Evolutionary conservation across 2,797 vertebrate species (phyloP).

Genomic region (Mus spretus): DNA sequence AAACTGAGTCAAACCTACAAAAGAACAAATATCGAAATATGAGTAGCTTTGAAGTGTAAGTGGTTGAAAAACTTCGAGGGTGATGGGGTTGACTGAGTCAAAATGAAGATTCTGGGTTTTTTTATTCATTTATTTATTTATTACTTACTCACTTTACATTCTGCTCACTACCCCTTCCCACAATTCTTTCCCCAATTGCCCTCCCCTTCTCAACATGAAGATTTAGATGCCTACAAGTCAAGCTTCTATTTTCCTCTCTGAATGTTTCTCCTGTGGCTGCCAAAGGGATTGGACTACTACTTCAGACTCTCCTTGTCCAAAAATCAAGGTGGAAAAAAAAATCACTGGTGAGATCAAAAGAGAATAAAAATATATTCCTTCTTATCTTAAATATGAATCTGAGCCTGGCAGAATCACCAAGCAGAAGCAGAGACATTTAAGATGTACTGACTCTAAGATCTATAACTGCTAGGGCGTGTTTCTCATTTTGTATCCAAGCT

Average conservation of each 20-base stretch:
- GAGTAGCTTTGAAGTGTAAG: not conserved
- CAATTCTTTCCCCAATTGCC: not conserved
- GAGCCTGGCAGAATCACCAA: not conserved
- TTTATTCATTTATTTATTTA: not conserved
- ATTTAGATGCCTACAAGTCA: not conserved
- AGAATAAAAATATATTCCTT: not conserved
- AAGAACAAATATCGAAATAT: not conserved
- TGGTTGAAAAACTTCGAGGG: not conserved
- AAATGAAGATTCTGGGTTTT: not conserved
- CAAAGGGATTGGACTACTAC: not conserved
- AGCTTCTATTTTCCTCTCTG: not conserved
- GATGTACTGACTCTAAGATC: not conserved
- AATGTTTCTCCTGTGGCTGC: not conserved
- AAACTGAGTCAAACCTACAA: not conserved
- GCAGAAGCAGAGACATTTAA: not conserved
- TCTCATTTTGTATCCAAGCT: not conserved
- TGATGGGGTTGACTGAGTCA: not conserved
- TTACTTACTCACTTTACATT: not conserved
- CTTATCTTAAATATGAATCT: constrained; percentile 7
- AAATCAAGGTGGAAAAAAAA: constrained; percentile 28
- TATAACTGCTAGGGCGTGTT: not conserved
- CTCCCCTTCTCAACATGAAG: not conserved
- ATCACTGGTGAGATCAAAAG: constrained; percentile 39
- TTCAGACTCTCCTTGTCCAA: not conserved
- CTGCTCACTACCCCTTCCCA: not conserved